These are phyloP conservation scores for Haliclona indistincta DNA, from an alignment of 37 sponge, comb jelly and placozoan species.

Conservation along the genomic window DNA sequence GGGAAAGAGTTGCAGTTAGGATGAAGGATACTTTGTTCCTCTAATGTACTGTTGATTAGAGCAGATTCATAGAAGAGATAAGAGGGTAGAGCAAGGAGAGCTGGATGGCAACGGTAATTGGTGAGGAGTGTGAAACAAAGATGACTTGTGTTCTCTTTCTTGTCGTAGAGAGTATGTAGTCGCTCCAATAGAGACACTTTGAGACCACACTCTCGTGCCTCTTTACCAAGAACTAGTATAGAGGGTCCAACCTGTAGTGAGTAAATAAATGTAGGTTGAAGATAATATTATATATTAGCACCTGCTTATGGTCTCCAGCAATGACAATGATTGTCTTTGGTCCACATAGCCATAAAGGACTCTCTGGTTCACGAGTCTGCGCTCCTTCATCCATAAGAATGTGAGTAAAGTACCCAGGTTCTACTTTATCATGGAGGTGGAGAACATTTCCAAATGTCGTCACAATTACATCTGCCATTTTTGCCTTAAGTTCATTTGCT, in stretches of 20 bases:
- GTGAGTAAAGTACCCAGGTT: constrained; percentile 44
- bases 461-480: constrained; percentile 1
- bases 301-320: constrained; percentile 80
- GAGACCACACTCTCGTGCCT: constrained; percentile 18
- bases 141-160: background rate
- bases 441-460: constrained; percentile 10
- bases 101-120: constrained; percentile 5
- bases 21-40: constrained; percentile 3
- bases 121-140: background rate
- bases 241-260: constrained; percentile 37
- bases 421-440: background rate
- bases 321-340: constrained; percentile 58
- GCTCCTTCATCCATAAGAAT: constrained; percentile 82
- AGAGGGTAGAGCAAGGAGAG: constrained; percentile 1
- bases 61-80: constrained; percentile 4
- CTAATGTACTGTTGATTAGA: background rate
- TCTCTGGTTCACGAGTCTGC: constrained; percentile 77
- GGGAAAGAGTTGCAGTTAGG: constrained; percentile 27
- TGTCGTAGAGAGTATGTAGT: constrained; percentile 10
- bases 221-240: constrained; percentile 13
- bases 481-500: constrained; percentile 2
- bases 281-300: background rate
- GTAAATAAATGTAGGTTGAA: background rate
- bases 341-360: constrained; percentile 48
- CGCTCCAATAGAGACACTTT: constrained; percentile 14